A percentile compares a stretch with the other conserved stretches of the same genome.
Conservation (phyloP, 2,113 vertebrate genomes). For the Callithrix jacchus region DNA sequence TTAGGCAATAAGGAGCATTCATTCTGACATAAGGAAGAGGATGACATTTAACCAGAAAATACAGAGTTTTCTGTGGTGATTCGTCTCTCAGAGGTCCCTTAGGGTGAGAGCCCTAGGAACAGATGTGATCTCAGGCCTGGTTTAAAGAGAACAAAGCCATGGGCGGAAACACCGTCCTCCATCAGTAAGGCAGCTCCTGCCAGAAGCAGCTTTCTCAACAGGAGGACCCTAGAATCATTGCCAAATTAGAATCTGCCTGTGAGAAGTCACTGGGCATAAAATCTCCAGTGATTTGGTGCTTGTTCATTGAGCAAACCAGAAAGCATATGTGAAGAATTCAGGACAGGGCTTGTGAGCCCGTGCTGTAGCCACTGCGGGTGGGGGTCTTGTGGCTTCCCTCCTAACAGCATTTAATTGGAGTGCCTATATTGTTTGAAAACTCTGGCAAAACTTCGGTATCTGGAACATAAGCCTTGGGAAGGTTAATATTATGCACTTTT, state of each 20-base stretch:
- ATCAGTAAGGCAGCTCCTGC: slow-evolving; percentile 10
- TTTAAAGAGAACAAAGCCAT: slow-evolving; percentile 18
- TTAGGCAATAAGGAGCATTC: slow-evolving; percentile 20
- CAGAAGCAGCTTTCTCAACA: slow-evolving; percentile 67
- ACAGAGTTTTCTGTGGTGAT: neutral
- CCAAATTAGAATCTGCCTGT: slow-evolving; percentile 64
- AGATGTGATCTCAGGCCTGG: slow-evolving; percentile 60
- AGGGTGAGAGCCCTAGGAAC: slow-evolving; percentile 53
- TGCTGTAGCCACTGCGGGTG: no score
- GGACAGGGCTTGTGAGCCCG: neutral
- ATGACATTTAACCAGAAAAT: slow-evolving; percentile 32
- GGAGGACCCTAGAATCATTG: slow-evolving; percentile 34
- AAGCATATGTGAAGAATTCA: slow-evolving; percentile 53
- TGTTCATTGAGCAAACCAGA: slow-evolving; percentile 50
- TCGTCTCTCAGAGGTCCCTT: neutral
- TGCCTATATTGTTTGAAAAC: neutral
- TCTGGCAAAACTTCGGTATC: neutral
- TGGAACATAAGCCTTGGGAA: neutral
- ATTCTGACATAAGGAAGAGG: neutral
- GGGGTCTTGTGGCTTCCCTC: neutral
- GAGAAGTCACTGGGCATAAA: slow-evolving; percentile 71
- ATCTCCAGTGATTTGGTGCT: slow-evolving; percentile 65
- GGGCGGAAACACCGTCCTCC: slow-evolving; percentile 4
- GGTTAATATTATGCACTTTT: neutral
- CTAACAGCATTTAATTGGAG: neutral